Conservation (phyloP, 2,113 vertebrate genomes). For the Genyomyrus donnyi region DNA sequence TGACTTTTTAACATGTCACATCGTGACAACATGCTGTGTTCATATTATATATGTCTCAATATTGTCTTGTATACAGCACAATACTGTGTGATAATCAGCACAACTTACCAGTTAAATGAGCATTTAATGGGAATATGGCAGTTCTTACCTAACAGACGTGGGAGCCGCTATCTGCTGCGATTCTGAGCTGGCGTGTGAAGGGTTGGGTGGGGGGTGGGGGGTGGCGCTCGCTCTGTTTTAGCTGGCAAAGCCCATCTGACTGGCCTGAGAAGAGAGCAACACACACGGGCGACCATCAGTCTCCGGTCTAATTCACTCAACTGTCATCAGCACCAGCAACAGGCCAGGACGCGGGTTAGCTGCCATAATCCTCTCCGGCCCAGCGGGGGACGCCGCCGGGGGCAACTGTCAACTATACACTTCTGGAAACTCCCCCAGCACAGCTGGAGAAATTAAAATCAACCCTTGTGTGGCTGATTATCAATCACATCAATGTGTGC, state of each 20-base stretch:
- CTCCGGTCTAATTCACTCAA: slow-evolving; percentile 49
- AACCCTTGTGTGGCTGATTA: neutral
- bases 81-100: neutral
- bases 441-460: neutral
- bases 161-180: neutral
- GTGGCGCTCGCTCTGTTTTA: slow-evolving; percentile 25
- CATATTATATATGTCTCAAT: neutral
- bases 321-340: slow-evolving; percentile 56
- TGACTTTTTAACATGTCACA: neutral
- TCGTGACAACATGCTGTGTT: neutral
- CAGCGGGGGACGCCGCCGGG: neutral
- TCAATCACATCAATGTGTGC: neutral
- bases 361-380: neutral
- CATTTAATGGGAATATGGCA: neutral
- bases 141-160: neutral
- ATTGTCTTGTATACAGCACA: neutral
- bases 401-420: neutral
- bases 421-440: neutral
- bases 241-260: slow-evolving; percentile 44
- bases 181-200: neutral
- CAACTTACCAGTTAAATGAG: neutral
- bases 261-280: slow-evolving; percentile 43
- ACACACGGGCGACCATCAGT: slow-evolving; percentile 40
- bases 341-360: neutral
- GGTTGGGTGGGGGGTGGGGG: neutral